These are phyloP conservation scores for Podabrus alpinus DNA, from an alignment of 2,888 invertebrate genomes.

Conservation along the genomic window DNA sequence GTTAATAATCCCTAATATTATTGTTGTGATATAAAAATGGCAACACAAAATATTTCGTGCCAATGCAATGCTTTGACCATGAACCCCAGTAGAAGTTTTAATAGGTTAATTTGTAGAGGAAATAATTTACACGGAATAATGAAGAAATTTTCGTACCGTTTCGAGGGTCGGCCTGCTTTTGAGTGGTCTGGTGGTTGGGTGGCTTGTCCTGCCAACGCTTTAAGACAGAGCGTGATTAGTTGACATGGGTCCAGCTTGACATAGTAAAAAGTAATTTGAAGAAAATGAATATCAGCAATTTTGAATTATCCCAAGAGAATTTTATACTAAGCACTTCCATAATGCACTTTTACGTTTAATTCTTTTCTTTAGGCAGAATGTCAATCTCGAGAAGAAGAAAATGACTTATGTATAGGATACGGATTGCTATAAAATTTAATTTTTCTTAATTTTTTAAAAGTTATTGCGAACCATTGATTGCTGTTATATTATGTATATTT, in stretches of 20 bases:
- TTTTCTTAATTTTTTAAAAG: not conserved
- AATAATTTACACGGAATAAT: not conserved
- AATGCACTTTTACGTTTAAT: too few species aligned
- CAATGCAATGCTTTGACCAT: not conserved
- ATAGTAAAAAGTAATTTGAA: not conserved
- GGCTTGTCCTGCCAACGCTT: not conserved
- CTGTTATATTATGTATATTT: too few species aligned
- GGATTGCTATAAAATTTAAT: not conserved
- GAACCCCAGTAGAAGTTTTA: not conserved
- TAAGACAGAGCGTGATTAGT: not conserved
- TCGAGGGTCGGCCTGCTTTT: not conserved
- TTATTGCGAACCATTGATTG: not conserved
- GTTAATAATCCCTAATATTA: not conserved
- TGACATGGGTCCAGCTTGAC: not conserved
- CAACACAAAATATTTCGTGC: not conserved
- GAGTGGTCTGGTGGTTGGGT: not conserved
- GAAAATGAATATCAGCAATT: not conserved
- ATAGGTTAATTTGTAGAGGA: not conserved
- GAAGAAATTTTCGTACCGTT: not conserved
- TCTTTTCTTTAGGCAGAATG: too few species aligned
- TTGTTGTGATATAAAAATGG: not conserved
- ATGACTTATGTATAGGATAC: too few species aligned
- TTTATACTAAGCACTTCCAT: too few species aligned
- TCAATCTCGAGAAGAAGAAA: too few species aligned
- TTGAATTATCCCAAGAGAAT: not conserved